phyloP scores from a whole-genome alignment of 2,797 vertebrate genomes.

The Gymnothorax javanicus region DNA sequence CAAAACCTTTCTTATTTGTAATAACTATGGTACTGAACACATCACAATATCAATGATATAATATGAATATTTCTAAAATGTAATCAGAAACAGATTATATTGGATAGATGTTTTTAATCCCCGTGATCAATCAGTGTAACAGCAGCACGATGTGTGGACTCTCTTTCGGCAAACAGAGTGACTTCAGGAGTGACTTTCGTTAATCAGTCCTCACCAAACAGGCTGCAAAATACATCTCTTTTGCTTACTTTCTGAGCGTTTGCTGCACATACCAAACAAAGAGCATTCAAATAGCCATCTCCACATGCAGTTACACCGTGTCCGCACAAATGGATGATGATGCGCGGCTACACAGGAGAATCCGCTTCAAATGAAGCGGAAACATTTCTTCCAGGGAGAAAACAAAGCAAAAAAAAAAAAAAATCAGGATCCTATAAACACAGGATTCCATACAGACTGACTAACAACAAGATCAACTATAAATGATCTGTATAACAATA shows the following conservation, averaged over 20 bases:
- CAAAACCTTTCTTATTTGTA: constrained; percentile 50
- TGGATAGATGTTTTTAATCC: neutral
- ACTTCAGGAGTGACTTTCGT: constrained; percentile 33
- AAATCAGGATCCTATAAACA: constrained; percentile 64
- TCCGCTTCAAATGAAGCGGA: constrained; percentile 42
- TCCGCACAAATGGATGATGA: constrained; percentile 38
- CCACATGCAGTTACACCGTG: neutral
- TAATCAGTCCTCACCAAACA: neutral
- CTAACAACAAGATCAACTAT: constrained; percentile 50
- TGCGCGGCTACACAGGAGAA: constrained; percentile 59
- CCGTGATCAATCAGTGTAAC: neutral
- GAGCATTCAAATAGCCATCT: neutral
- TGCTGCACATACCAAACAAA: neutral
- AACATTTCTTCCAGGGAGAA: constrained; percentile 49
- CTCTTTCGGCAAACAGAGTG: neutral
- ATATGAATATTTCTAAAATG: constrained; percentile 24
- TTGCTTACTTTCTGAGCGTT: neutral
- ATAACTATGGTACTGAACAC: constrained; percentile 68
- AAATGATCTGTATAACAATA: constrained; percentile 67
- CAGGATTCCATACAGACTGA: constrained; percentile 58
- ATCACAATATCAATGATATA: constrained; percentile 62
- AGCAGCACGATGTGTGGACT: neutral
- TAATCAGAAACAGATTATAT: constrained; percentile 17
- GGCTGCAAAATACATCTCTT: neutral
- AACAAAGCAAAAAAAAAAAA: constrained; percentile 65